Conservation (phyloP, 2,888 invertebrate species). For the Cephus pygmeus region DNA sequence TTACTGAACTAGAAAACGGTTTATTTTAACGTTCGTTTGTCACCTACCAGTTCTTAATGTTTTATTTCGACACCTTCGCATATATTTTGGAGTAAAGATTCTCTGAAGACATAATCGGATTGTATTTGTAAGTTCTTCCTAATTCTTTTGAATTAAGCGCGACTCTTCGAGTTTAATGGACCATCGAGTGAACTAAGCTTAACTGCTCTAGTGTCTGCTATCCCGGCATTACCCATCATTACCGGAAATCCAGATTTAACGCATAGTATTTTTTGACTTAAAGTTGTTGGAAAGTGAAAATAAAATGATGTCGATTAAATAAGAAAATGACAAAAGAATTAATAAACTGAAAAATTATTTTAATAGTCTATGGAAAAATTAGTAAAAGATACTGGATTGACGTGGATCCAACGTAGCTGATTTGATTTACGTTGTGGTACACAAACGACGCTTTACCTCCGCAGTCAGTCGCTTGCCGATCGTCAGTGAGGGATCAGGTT, state of each 20-base stretch:
- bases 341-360: background rate
- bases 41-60: background rate
- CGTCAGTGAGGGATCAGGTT: constrained; percentile 39
- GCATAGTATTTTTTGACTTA: background rate
- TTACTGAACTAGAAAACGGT: background rate
- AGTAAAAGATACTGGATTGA: constrained; percentile 28
- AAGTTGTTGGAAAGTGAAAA: background rate
- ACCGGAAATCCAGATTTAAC: background rate
- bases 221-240: background rate
- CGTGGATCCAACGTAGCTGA: constrained; percentile 35
- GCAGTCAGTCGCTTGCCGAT: constrained; percentile 62
- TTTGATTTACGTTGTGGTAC: constrained; percentile 53
- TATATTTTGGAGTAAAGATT: background rate
- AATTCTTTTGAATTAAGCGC: background rate
- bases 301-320: background rate
- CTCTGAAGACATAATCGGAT: background rate
- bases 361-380: background rate
- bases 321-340: background rate
- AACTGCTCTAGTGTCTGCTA: background rate
- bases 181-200: background rate
- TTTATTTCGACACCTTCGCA: background rate
- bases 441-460: constrained; percentile 55
- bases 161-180: background rate
- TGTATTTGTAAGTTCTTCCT: background rate
- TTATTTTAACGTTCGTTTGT: background rate